Base-by-base conservation (phyloP, 2,113 vertebrate species). In the Rattus norvegicus region DNA sequence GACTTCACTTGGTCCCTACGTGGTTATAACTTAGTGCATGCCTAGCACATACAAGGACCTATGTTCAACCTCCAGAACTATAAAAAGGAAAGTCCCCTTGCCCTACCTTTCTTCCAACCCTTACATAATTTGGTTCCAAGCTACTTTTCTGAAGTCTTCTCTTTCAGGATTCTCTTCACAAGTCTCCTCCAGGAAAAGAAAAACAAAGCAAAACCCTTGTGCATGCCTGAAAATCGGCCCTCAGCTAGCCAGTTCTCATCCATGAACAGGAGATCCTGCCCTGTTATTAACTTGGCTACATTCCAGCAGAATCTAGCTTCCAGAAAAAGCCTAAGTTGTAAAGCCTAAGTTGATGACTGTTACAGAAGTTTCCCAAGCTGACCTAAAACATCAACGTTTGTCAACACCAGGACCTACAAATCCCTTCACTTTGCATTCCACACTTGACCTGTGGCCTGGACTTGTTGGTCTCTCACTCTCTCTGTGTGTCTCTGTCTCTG, bases 161-260 rank as follows among this genome's bases (percentile, higher is more conserved):
- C 56, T 94, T 24, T 72, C 70, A 19, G 76, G 70, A 70, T 26
- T 87, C n/a, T 24, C 22, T 91, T 80, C 65, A 91, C 26, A 72
- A 80, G 75, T 95, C n/a, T 85, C 33, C n/a, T 90, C 88, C 6
- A 72, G 30, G n/a, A 36, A 65, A 84, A 8, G 4, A 52, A 85
- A 47, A 47, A 11, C 43, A 81, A 87, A n/a, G 12, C 16, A 85
- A 70, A 76, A 47, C 11, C 63, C 43, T 52, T 72, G 7, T 56
- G 20, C 14, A 77, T 92, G 2, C 10, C 12, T 75, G 14, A 80
- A 93, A 93, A 87, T 28, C 85, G 85, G 43, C 80, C 52, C 67
- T 85, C 14, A 12, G 16, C 77, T 33, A 90, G n/a, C 85, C 75
- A 75, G 77, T 89, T 89, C 72, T 93, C 59, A 88, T 81, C 90